Conservation (phyloP, 2,113 vertebrate genomes). For the Ochotona princeps region DNA sequence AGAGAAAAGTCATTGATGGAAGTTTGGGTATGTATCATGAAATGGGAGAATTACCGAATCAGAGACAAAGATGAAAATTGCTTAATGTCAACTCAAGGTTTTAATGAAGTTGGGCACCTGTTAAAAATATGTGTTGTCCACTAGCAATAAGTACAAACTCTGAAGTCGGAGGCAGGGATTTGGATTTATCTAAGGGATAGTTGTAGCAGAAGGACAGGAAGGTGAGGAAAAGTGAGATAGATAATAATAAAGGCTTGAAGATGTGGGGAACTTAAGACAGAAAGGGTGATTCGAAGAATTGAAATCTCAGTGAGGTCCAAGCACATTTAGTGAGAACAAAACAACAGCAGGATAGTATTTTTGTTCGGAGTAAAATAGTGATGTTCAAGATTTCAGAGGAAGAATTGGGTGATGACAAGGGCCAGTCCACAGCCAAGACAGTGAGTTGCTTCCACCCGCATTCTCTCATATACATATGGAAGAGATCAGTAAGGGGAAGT, state of each 20-base stretch:
- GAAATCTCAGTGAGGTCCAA: background rate
- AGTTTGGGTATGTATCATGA: background rate
- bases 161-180: background rate
- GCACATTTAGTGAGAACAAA: background rate
- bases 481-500: constrained; percentile 25
- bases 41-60: background rate
- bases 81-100: background rate
- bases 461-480: constrained; percentile 18
- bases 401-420: constrained; percentile 46
- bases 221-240: background rate
- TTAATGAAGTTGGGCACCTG: background rate
- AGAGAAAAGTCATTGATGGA: background rate
- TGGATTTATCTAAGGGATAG: background rate
- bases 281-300: background rate
- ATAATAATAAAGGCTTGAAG: background rate
- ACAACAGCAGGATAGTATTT: background rate
- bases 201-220: background rate
- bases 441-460: constrained; percentile 19
- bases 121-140: background rate
- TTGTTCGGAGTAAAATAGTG: background rate
- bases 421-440: constrained; percentile 32
- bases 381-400: constrained; percentile 23
- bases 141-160: background rate
- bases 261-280: background rate
- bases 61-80: background rate